phyloP scores from a whole-genome alignment of 2,113 vertebrate species.

The Catharus fuscescens region DNA sequence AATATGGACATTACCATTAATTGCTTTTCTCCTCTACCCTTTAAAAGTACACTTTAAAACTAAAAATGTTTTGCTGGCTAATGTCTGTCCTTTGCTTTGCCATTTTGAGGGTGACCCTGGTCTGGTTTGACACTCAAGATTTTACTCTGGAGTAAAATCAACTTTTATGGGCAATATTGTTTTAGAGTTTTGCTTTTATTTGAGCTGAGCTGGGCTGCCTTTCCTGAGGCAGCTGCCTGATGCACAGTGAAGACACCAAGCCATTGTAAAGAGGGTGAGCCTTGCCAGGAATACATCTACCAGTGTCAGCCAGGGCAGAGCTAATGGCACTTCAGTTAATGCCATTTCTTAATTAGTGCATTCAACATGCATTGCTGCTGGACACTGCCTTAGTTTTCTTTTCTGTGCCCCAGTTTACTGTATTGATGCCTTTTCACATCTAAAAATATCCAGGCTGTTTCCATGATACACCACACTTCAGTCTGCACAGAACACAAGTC shows the following conservation, averaged over 20 bases:
- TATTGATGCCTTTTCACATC: slow-evolving; percentile 1
- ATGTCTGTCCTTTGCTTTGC: not conserved
- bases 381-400: not conserved
- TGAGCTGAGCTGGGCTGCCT: not conserved
- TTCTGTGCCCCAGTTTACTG: not conserved
- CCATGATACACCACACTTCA: not conserved
- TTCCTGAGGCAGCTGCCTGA: not conserved
- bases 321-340: not conserved
- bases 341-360: not conserved
- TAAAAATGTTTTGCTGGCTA: not conserved
- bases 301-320: not conserved
- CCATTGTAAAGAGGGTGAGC: not conserved
- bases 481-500: not conserved
- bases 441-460: slow-evolving; percentile 17
- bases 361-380: not conserved
- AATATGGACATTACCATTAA: not conserved
- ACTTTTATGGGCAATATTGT: slow-evolving; percentile 32
- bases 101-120: not conserved
- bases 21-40: slow-evolving; percentile 1
- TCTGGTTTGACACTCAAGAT: not conserved
- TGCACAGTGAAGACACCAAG: not conserved
- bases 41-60: slow-evolving; percentile 23
- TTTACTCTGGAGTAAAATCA: slow-evolving; percentile 43
- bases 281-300: not conserved
- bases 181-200: slow-evolving; percentile 19